These are phyloP conservation scores for Lophius americanus DNA, from an alignment of 2,797 vertebrate species.

Conservation along the genomic window DNA sequence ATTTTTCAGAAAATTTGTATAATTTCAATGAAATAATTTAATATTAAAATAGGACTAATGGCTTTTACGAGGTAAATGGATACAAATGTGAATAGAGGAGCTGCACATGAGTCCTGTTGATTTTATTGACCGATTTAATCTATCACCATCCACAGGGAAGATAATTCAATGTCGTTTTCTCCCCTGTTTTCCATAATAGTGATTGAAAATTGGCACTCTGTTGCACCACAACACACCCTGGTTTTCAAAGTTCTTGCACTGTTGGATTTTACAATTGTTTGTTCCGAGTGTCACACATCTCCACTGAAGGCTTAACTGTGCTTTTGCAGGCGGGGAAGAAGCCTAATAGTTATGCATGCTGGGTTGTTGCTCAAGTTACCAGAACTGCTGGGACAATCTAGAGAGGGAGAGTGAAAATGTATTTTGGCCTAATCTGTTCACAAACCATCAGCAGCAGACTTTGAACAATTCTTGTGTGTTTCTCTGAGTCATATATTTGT, in stretches of 20 bases:
- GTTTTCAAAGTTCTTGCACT: slow-evolving; percentile 47
- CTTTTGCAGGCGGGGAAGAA: slow-evolving; percentile 29
- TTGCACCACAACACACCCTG: slow-evolving; percentile 24
- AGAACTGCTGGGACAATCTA: slow-evolving; percentile 22
- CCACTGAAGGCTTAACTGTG: slow-evolving; percentile 18
- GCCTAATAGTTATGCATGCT: slow-evolving; percentile 30
- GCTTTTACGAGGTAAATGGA: slow-evolving; percentile 45
- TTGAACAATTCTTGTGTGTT: too few relatives aligned
- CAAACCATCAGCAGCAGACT: too few relatives aligned
- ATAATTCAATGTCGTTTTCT: slow-evolving; percentile 59
- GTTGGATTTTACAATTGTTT: slow-evolving; percentile 29
- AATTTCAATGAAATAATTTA: slow-evolving; percentile 33
- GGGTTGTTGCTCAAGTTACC: slow-evolving; percentile 23
- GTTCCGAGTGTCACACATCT: slow-evolving; percentile 35
- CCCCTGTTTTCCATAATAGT: slow-evolving; percentile 34
- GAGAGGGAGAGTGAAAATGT: slow-evolving; percentile 17
- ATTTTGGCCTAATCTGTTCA: slow-evolving; percentile 9
- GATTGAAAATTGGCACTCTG: slow-evolving; percentile 39
- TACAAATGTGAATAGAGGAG: slow-evolving; percentile 53
- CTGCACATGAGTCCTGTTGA: slow-evolving; percentile 41
- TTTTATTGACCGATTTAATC: slow-evolving; percentile 56
- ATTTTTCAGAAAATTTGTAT: slow-evolving; percentile 28
- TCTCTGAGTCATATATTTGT: neutral
- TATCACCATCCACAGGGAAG: slow-evolving; percentile 18
- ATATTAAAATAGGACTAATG: slow-evolving; percentile 50